Percentiles rank a stretch among this genome's conserved stretches.
phyloP scores from a whole-genome alignment of 2,888 invertebrate species.

The Eristalis tenax region DNA sequence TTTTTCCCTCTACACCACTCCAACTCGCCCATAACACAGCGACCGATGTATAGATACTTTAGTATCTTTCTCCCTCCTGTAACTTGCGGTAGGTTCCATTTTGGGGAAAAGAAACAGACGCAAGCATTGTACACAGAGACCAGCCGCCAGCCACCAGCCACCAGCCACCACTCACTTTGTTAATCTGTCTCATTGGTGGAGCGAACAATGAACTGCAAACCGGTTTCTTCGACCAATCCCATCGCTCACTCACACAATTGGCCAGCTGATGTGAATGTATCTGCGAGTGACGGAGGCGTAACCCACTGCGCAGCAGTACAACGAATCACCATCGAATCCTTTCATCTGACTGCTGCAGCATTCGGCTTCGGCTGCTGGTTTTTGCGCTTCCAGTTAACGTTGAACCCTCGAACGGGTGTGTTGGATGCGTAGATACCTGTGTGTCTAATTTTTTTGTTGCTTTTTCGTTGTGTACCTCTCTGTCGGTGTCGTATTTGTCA shows the following conservation, averaged over 20 bases:
- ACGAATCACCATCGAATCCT: conserved; percentile 63
- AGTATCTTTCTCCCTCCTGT: conserved; percentile 60
- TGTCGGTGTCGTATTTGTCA: conserved; percentile 17
- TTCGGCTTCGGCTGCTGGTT: conserved; percentile 49
- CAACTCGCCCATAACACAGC: conserved; percentile 3
- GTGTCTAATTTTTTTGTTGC: conserved; percentile 37
- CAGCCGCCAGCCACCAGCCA: conserved; percentile 6
- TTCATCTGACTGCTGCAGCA: conserved; percentile 48
- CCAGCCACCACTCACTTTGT: conserved; percentile 16
- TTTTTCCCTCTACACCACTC: conserved; percentile 36
- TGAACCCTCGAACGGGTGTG: conserved; percentile 71
- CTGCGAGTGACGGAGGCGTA: conserved; percentile 52
- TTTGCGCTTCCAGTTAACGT: conserved; percentile 70
- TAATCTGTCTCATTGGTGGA: conserved; percentile 70
- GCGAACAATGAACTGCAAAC: conserved; percentile 68
- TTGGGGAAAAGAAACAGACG: conserved; percentile 52
- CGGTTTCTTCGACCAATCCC: conserved; percentile 69
- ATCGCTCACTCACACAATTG: conserved; percentile 61
- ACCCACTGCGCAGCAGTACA: conserved; percentile 62
- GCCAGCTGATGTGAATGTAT: conserved; percentile 37
- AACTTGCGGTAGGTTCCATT: conserved; percentile 68
- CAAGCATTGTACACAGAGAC: conserved; percentile 18
- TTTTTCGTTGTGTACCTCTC: conserved; percentile 24
- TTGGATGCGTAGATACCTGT: conserved; percentile 62
- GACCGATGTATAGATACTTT: conserved; percentile 23